These are phyloP conservation scores for Nemopilema nomurai DNA, from an alignment of 30 jellyfish, hydroid and myxozoan species.

Conservation along the genomic window DNA sequence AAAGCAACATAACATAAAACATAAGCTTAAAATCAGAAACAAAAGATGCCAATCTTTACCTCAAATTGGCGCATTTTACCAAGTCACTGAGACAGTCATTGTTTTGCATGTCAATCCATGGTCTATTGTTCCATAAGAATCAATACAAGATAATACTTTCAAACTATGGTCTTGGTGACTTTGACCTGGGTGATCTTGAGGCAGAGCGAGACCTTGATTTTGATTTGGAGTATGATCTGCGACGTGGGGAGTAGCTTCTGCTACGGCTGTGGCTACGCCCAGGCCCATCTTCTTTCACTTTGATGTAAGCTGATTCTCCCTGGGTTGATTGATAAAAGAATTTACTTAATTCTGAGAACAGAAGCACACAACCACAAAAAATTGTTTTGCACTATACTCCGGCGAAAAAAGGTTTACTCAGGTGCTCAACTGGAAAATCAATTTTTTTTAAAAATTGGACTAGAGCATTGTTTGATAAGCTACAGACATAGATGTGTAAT, in stretches of 20 bases:
- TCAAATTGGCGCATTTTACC: not conserved
- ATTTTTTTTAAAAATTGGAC: no score
- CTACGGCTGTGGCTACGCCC: constrained; percentile 63
- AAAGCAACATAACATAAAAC: not conserved
- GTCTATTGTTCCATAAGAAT: not conserved
- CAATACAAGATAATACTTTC: not conserved
- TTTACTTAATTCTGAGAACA: no score
- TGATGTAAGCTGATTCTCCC: constrained; percentile 77
- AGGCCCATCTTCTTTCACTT: constrained; percentile 70
- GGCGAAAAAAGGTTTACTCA: not conserved
- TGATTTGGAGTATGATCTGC: constrained; percentile 56
- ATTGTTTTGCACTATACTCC: no score
- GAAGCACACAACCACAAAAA: no score
- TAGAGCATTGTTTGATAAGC: no score
- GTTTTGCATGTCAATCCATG: not conserved
- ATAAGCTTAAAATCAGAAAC: not conserved
- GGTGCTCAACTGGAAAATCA: no score
- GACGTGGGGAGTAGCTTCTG: constrained; percentile 59
- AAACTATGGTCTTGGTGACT: constrained; percentile 44
- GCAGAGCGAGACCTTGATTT: constrained; percentile 66
- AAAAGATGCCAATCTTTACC: not conserved
- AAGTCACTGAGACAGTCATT: not conserved
- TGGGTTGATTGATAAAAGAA: not conserved
- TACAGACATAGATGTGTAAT: no score
- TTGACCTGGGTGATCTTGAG: constrained; percentile 47